Evolutionary conservation across 1,140 invertebrate species (phyloP), one percentile per base, ranked within the genome.

Genomic region (Drosophila miranda): DNA sequence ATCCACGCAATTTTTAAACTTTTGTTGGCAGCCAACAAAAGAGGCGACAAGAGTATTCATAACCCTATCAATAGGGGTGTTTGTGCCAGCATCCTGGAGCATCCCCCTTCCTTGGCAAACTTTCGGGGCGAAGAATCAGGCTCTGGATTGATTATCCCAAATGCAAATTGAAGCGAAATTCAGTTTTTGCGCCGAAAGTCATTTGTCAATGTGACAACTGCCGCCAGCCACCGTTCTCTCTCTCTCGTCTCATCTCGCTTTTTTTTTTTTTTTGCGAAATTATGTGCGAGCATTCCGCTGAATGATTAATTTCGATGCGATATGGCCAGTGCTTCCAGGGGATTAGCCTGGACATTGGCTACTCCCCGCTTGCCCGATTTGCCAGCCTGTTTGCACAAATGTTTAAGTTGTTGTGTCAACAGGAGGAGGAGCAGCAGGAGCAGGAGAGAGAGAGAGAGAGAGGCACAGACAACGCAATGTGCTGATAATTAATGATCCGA

Each of bases 331-430:
- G 34, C 34, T 38, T 11, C 54, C 61, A 75, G 54, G 30, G 70
- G 71, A 75, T 75, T 75, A 75, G 61, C 11, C 46, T 62, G 74
- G 70, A 82, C 63, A 78, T 45, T 62, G 78, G 23, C 60, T 43
- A 81, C 61, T 75, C 23, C n/a, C 2, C 8, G 9, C 4, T n/a
- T n/a, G n/a, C n/a, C 3, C 34, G 34, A 34, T 9, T 38, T 38
- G 5, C 8, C 34, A 2, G 34, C 52, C 60, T 83, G 78, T 86
- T 81, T 86, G 81, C 82, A 64, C 60, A 87, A 87, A 75, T 78
- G 62, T 64, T 78, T 86, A 75, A 87, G 81, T 70, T 86, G 82
- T 86, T 86, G 82, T 87, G 70, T 87, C 81, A 86, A 86, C 78
- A 86, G 57, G 43, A 42, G 54, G 46, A 41, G 63, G 21, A 19